Evolutionary conservation across 2,113 vertebrate species (phyloP).

Genomic region (Urocolius indicus): DNA sequence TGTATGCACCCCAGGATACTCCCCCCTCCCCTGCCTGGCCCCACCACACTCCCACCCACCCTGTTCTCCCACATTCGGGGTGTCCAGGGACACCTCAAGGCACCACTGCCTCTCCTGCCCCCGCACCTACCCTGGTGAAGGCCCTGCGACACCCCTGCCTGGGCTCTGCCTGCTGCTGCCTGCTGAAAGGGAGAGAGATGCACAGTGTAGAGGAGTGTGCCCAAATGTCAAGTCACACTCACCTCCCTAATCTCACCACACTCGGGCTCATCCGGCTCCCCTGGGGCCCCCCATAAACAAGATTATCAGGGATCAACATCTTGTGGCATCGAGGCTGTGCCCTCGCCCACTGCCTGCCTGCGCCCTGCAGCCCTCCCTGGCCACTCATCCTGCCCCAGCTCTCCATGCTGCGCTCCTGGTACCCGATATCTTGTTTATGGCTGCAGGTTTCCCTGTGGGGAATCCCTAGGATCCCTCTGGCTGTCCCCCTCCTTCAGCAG

Average conservation of each 20-base stretch:
- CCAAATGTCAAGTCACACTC: slow-evolving; percentile 73
- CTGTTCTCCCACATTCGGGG: neutral
- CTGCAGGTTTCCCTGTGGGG: slow-evolving; percentile 10
- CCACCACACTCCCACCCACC: neutral
- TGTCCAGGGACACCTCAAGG: neutral
- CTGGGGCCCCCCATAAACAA: slow-evolving; percentile 55
- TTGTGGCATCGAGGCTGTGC: neutral
- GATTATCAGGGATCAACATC: slow-evolving; percentile 73
- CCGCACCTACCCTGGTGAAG: neutral
- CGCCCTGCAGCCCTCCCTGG: neutral
- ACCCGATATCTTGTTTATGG: neutral
- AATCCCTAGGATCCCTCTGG: neutral
- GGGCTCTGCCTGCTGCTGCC: neutral
- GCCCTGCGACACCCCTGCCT: neutral
- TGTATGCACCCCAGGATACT: neutral
- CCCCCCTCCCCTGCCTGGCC: too few species aligned
- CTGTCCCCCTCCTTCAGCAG: accelerated
- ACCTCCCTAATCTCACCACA: slow-evolving; percentile 74
- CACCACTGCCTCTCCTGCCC: neutral
- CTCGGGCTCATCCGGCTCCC: neutral
- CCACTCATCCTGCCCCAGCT: neutral
- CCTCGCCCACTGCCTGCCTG: neutral
- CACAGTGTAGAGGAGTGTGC: neutral
- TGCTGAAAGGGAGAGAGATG: neutral
- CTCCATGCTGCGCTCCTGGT: neutral